Evolutionary conservation across 2,113 vertebrate species (phyloP), one percentile per base, ranked within the genome.

Genomic region (Lophotis ruficrista): DNA sequence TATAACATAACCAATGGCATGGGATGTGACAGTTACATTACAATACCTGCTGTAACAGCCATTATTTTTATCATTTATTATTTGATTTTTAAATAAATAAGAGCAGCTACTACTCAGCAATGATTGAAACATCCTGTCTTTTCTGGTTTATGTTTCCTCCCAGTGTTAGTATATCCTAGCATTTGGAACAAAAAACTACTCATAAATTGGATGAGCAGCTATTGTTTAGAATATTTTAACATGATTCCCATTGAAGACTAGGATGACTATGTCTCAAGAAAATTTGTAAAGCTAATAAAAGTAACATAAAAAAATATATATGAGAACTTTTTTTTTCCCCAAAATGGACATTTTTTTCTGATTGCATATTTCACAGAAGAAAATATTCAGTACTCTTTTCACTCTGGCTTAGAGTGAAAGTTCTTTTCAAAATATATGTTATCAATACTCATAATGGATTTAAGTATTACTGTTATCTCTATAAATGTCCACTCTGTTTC

Each of bases 191-290:
- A 75, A 70, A 60, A 69, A 78, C 30, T 14, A 56, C 27, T 90
- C 64, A 66, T 78, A 73, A 62, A 75, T 10, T 43, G 24, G 61
- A 79, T 19, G 45, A 91, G 22, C 33, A 85, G 66, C 48, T 79
- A 75, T 92, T 89, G 80, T 92, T 93, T 87, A 76, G 95, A 96
- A 57, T 76, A 64, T 51, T 84, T 95, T 87, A 71, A 76, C 47
- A 50, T n/a, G 19, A 61, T 91, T 95, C 61, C 45, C 19, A 57
- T 53, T 31, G 57, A 91, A 85, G 38, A 45, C n/a, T 72, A 47
- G 43, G 43, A 66, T 7, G n/a, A 33, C 24, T 57, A 1, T n/a
- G 15, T 69, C 48, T 85, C 73, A 94, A 83, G 30, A 93, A 90
- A 57, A 71, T 4, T 53, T 41, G 30, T 64, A 68, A 75, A 95